Base-by-base conservation (phyloP, 2,888 invertebrate genomes). In the Apomyelois bistriatella region DNA sequence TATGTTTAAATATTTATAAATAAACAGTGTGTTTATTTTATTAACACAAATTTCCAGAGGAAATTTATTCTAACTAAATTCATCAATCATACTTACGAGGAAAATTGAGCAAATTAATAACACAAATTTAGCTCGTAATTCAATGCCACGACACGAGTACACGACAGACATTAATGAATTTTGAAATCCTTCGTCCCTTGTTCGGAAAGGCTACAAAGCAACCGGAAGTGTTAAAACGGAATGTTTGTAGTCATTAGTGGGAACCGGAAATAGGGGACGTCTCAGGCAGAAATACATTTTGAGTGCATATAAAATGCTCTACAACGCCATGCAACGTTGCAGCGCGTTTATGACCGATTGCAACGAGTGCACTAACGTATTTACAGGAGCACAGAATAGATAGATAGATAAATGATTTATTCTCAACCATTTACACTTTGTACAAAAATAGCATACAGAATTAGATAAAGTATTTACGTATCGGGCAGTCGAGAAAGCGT, bases 211-310 rank as follows among this genome's bases (percentile, higher is more conserved):
- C 9, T 16, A 35, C 7, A 38, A 49, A 22, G 13, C 28, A 28
- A 28, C 30, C 16, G 22, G 38, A 40, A 37, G 48, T 38, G 38
- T 52, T 50, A 50, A 52, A 43, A 52, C 37, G 22, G 15, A 43
- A 36, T 52, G 36, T 43, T 28, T 52, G 52, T 43, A 52, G 43
- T 77, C 78, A 72, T 78, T 76, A 77, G 65, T 57, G 53, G 52
- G 57, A 57, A 61, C 66, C 78, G 79, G 80, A 80, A 79, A 70
- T 61, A 59, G 68, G 66, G 64, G 70, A 72, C 70, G 75, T 73
- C 74, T 22, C 22, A 22, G 69, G 62, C 70, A 57, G 70, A 72
- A 72, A 74, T 72, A 72, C 72, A 70, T 64, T 58, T 59, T 54
- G 54, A 66, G 60, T 64, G 64, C 61, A 61, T 64, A 62, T 66